phyloP scores from a whole-genome alignment of 2,113 vertebrate genomes.

The Sylvietta virens region DNA sequence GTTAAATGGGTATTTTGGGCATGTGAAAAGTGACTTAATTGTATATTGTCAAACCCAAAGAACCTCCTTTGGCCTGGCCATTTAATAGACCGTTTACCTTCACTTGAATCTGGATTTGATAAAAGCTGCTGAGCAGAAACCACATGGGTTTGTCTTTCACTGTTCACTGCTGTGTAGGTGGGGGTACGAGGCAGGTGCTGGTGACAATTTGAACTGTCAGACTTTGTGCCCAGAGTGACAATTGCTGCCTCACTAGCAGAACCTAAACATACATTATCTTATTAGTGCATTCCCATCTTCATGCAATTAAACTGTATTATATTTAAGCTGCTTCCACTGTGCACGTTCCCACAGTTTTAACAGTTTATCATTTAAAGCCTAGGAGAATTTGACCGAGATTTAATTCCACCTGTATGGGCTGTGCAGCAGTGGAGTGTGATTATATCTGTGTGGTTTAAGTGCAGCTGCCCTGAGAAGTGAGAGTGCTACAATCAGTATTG shows the following conservation, averaged over 20 bases:
- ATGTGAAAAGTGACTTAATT: conserved; percentile 34
- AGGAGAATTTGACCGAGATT: neutral
- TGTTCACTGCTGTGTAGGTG: conserved; percentile 39
- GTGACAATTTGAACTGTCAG: conserved; percentile 52
- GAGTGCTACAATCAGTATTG: neutral
- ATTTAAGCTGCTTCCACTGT: neutral
- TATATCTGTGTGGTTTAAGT: neutral
- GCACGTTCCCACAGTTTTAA: neutral
- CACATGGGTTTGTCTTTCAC: conserved; percentile 7
- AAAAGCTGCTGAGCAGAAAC: conserved; percentile 5
- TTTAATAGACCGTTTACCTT: conserved; percentile 37
- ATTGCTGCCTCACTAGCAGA: conserved; percentile 19
- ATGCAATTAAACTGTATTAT: neutral
- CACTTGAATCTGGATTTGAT: conserved; percentile 43
- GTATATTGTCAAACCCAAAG: conserved; percentile 31
- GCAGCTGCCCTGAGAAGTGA: neutral
- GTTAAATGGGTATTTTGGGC: neutral
- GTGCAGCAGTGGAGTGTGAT: neutral
- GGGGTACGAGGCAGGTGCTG: conserved; percentile 51
- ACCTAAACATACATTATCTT: conserved; percentile 17
- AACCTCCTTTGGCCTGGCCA: neutral
- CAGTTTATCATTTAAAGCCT: neutral
- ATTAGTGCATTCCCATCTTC: conserved; percentile 19
- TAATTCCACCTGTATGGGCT: neutral
- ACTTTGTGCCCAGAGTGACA: conserved; percentile 16